Percentiles rank a stretch among this genome's conserved stretches.
These are phyloP conservation scores for Cotesia typhae DNA, from an alignment of 1,140 invertebrate genomes.

Conservation along the genomic window DNA sequence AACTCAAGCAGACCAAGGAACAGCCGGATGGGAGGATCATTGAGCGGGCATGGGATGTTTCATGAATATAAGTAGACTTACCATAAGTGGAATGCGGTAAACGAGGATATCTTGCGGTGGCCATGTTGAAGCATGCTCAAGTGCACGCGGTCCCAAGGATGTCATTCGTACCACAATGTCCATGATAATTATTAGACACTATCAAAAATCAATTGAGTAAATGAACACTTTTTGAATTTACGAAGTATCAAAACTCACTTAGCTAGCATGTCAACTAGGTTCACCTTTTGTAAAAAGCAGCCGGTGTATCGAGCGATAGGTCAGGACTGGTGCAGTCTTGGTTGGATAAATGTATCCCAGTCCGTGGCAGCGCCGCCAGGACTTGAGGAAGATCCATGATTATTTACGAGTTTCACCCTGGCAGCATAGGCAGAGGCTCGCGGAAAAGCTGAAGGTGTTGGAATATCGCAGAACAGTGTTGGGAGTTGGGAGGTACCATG, in stretches of 20 bases:
- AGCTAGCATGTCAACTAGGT: neutral
- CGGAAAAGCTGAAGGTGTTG: constrained; percentile 39
- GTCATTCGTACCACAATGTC: neutral
- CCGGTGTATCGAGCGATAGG: constrained; percentile 34
- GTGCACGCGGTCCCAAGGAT: no score
- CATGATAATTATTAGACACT: neutral
- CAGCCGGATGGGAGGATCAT: no score
- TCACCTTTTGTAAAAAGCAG: neutral
- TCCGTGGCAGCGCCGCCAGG: constrained; percentile 26
- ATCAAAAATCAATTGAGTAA: no score
- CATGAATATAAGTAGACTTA: no score
- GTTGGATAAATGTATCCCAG: constrained; percentile 27
- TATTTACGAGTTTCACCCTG: constrained; percentile 46
- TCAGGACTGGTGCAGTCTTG: constrained; percentile 36
- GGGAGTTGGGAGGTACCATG: constrained; percentile 50
- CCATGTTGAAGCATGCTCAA: neutral
- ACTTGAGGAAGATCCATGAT: constrained; percentile 40
- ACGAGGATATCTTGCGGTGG: neutral
- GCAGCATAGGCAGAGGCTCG: constrained; percentile 30
- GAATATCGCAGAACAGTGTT: constrained; percentile 46
- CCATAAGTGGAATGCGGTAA: no score
- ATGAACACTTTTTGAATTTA: no score
- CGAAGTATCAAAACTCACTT: neutral
- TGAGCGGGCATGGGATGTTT: no score
- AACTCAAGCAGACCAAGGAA: no score